Percentiles rank a stretch among this genome's conserved stretches.
Conservation (phyloP, 92 coral and sea anemone genomes). For the Desmophyllum pertusum region DNA sequence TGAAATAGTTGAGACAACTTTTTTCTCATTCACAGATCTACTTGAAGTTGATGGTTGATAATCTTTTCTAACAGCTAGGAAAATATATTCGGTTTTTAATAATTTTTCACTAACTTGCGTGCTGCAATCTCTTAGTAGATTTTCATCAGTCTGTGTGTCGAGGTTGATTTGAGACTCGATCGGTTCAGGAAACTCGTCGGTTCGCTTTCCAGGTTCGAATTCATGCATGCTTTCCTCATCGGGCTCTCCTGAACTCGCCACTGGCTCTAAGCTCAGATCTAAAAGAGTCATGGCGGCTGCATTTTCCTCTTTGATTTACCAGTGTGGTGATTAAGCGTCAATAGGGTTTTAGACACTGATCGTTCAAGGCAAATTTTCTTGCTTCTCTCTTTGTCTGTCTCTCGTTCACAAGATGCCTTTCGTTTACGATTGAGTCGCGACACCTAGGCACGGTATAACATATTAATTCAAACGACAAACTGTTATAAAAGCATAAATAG, state of each 20-base stretch:
- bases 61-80: too few species aligned
- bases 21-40: too few species aligned
- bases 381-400: conserved; percentile 45
- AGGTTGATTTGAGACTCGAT: conserved; percentile 40
- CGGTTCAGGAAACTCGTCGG: conserved; percentile 45
- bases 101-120: conserved; percentile 49
- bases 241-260: conserved; percentile 20
- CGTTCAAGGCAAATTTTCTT: conserved; percentile 62
- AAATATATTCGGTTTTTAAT: background rate
- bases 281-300: conserved; percentile 59
- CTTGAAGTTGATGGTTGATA: too few species aligned
- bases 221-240: conserved; percentile 15
- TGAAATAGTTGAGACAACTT: too few species aligned
- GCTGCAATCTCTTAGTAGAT: conserved; percentile 46
- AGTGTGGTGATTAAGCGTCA: conserved; percentile 48
- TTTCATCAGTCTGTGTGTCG: conserved; percentile 50
- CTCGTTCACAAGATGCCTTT: conserved; percentile 59
- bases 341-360: conserved; percentile 63
- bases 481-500: conserved; percentile 17
- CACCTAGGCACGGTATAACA: conserved; percentile 50
- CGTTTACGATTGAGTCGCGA: conserved; percentile 63
- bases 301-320: conserved; percentile 66
- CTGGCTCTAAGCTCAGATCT: conserved; percentile 49
- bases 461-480: conserved; percentile 29
- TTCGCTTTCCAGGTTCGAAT: conserved; percentile 16